phyloP scores from a whole-genome alignment of 2,888 invertebrate species.

The Sepiola atlantica region DNA sequence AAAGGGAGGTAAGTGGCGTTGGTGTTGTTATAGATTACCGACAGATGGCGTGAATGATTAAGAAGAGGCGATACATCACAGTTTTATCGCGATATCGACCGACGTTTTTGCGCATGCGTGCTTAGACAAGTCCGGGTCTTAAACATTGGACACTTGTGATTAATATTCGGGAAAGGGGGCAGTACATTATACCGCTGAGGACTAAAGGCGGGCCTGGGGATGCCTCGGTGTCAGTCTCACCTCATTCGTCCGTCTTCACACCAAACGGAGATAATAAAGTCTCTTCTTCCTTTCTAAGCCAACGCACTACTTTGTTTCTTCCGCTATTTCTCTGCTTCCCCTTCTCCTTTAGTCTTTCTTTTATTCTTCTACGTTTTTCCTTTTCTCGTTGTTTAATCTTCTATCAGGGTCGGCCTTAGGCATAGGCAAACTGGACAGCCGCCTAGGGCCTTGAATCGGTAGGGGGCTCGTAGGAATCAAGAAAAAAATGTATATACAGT shows the following conservation, averaged over 20 bases:
- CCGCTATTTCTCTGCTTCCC: not conserved
- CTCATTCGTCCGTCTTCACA: constrained; percentile 20
- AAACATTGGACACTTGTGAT: not conserved
- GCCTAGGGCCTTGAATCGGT: too few species aligned
- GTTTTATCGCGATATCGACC: constrained; percentile 11
- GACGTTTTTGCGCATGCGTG: constrained; percentile 32
- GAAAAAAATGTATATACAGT: too few species aligned
- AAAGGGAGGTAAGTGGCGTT: not conserved
- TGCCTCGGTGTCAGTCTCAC: not conserved
- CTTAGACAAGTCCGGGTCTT: constrained; percentile 21
- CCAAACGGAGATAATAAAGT: not conserved
- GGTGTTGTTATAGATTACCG: not conserved
- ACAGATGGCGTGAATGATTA: constrained; percentile 10
- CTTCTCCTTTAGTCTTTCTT: not conserved
- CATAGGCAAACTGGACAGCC: too few species aligned
- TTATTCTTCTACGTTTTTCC: not conserved
- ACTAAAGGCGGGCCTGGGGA: not conserved
- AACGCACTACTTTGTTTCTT: not conserved
- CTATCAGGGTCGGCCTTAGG: too few species aligned
- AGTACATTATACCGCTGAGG: not conserved
- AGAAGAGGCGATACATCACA: constrained; percentile 22
- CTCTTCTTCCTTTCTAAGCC: not conserved
- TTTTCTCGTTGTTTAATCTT: too few species aligned
- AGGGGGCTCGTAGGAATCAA: too few species aligned
- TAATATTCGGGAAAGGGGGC: not conserved